Percentiles rank a stretch among this genome's conserved stretches.
phyloP scores from a whole-genome alignment of 2,113 vertebrate species.

The Cygnus atratus region DNA sequence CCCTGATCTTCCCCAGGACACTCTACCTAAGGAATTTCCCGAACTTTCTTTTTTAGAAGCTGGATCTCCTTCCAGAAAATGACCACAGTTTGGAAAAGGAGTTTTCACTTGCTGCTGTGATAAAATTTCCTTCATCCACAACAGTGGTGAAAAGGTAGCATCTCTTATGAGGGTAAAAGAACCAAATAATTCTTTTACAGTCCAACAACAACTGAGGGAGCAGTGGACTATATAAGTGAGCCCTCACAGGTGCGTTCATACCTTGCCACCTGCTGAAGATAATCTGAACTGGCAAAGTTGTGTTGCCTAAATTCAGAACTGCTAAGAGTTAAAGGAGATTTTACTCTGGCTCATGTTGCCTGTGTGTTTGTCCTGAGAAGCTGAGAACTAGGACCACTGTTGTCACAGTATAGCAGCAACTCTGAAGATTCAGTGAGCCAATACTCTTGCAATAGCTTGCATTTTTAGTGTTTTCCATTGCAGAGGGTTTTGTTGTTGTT shows the following conservation, averaged over 20 bases:
- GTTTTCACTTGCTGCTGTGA: neutral
- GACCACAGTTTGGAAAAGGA: neutral
- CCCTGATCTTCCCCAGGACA: neutral
- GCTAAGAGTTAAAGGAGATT: neutral
- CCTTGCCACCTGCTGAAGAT: conserved; percentile 17
- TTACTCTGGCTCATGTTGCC: neutral
- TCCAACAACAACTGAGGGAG: neutral
- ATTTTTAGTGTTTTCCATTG: conserved; percentile 43
- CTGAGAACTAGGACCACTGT: neutral
- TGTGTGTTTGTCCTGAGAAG: conserved; percentile 25
- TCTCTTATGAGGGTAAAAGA: neutral
- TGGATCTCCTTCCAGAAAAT: neutral
- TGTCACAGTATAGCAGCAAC: neutral
- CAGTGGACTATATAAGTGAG: neutral
- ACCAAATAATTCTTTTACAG: neutral
- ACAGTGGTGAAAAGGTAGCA: neutral
- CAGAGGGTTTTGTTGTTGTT: neutral
- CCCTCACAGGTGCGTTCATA: neutral
- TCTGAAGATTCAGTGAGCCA: conserved; percentile 13
- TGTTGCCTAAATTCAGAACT: neutral
- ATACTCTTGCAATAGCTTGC: neutral
- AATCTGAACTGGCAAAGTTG: conserved; percentile 11
- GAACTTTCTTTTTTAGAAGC: neutral
- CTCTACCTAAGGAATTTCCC: neutral
- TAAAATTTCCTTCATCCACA: neutral